phyloP scores from a whole-genome alignment of 2,113 vertebrate genomes.

The Mus pahari region DNA sequence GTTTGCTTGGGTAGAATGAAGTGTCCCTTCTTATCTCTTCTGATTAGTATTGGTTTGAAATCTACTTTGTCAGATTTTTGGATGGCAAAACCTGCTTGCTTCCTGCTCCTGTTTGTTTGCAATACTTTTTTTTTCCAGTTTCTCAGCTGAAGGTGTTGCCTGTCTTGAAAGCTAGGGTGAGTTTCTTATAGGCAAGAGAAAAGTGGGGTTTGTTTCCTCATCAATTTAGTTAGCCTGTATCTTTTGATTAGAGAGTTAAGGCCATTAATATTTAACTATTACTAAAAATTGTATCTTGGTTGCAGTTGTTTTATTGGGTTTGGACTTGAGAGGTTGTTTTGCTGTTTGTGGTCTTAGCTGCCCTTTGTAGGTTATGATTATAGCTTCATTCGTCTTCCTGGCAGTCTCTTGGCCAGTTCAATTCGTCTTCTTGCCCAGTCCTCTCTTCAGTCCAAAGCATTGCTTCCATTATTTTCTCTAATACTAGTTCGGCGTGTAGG shows the following conservation, averaged over 20 bases:
- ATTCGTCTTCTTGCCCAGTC: too few relatives aligned
- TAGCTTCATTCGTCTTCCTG: not conserved
- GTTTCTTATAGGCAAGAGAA: not conserved
- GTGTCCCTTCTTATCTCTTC: not conserved
- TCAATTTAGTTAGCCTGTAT: not conserved
- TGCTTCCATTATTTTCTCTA: not conserved
- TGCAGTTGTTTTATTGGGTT: not conserved
- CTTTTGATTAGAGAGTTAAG: not conserved
- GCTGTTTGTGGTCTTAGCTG: not conserved
- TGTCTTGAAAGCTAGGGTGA: not conserved
- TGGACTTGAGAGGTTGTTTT: not conserved
- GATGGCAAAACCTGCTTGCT: not conserved
- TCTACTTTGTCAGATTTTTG: not conserved
- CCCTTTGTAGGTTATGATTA: not conserved
- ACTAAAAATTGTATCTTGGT: not conserved
- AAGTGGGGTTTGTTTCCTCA: not conserved
- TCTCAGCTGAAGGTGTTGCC: not conserved
- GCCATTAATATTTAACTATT: not conserved
- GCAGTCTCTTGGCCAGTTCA: not conserved
- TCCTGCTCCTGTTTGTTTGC: not conserved
- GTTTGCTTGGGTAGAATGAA: not conserved
- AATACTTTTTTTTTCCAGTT: not conserved
- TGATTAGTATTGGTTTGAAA: not conserved
- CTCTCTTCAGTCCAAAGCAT: not conserved
- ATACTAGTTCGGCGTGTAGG: not conserved